phyloP scores from a whole-genome alignment of 2,113 vertebrate genomes.

The Cyprinodon brontotheroides region DNA sequence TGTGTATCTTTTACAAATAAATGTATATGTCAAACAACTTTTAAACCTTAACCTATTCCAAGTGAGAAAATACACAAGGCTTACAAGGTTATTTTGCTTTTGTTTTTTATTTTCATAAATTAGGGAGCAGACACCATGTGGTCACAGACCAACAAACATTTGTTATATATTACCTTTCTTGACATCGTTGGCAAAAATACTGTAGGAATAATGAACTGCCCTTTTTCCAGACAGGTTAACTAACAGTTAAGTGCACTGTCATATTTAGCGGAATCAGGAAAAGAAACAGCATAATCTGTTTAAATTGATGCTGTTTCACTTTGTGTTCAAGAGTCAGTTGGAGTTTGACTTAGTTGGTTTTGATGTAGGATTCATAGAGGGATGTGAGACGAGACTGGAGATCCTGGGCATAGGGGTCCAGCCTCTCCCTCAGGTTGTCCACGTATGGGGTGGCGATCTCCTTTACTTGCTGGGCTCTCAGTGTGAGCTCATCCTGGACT shows the following conservation, averaged over 20 bases:
- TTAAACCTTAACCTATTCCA: not conserved
- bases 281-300: too few relatives aligned
- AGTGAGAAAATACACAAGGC: slow-evolving; percentile 11
- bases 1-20: not conserved
- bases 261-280: not conserved
- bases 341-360: slow-evolving; percentile 57
- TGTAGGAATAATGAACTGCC: not conserved
- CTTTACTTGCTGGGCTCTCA: slow-evolving; percentile 64
- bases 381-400: slow-evolving; percentile 60
- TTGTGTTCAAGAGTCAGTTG: not conserved
- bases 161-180: slow-evolving; percentile 3
- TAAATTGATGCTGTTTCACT: not conserved
- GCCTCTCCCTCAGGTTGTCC: slow-evolving; percentile 56
- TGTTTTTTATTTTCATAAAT: slow-evolving; percentile 56
- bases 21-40: not conserved
- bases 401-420: slow-evolving; percentile 70
- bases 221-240: slow-evolving; percentile 7
- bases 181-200: slow-evolving; percentile 33
- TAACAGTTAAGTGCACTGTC: not conserved
- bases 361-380: slow-evolving; percentile 61
- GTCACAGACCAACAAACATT: slow-evolving; percentile 42
- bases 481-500: slow-evolving; percentile 64
- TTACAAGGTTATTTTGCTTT: slow-evolving; percentile 14
- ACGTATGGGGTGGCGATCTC: slow-evolving; percentile 70
- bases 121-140: slow-evolving; percentile 26